phyloP scores from a whole-genome alignment of 1,140 invertebrate species.

The Drosophila repleta region DNA sequence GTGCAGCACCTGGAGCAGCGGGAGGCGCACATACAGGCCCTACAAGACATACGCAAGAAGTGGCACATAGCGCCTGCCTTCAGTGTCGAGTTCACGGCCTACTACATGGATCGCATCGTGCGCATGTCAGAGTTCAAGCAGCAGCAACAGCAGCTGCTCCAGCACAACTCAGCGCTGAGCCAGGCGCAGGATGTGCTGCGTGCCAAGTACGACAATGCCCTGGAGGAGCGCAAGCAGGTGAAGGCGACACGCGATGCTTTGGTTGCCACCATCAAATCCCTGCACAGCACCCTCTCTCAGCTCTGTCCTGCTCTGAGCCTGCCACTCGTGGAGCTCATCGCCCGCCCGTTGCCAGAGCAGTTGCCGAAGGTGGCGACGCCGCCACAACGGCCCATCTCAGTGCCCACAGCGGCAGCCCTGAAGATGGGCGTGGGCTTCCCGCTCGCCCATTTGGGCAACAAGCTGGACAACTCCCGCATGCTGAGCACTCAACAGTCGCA shows the following conservation, averaged over 20 bases:
- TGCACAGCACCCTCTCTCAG: conserved; percentile 36
- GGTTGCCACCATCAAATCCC: conserved; percentile 19
- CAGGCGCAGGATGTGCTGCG: conserved; percentile 90
- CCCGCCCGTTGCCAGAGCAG: conserved; percentile 59
- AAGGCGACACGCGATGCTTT: conserved; percentile 54
- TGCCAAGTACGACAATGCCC: conserved; percentile 90
- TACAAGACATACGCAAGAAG: conserved; percentile 94
- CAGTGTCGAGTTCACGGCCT: conserved; percentile 96
- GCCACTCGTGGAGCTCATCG: conserved; percentile 85
- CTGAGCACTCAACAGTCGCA: conserved; percentile 84
- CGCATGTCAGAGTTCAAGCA: conserved; percentile 91
- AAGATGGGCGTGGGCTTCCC: conserved; percentile 93
- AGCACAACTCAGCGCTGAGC: conserved; percentile 89
- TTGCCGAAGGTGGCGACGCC: conserved; percentile 68
- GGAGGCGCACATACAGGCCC: conserved; percentile 90
- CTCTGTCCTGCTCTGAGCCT: conserved; percentile 86
- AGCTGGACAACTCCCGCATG: conserved; percentile 85
- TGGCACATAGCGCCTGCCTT: conserved; percentile 97
- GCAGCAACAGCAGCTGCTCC: conserved; percentile 89
- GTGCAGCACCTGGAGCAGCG: conserved; percentile 90
- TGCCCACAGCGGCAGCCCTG: conserved; percentile 90
- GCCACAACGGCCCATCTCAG: conserved; percentile 85
- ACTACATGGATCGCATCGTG: conserved; percentile 94
- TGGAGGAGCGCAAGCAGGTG: conserved; percentile 64
- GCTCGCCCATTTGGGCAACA: conserved; percentile 86